These are phyloP conservation scores for Mesaphorura yosii DNA, from an alignment of 1,140 invertebrate species.

Conservation along the genomic window DNA sequence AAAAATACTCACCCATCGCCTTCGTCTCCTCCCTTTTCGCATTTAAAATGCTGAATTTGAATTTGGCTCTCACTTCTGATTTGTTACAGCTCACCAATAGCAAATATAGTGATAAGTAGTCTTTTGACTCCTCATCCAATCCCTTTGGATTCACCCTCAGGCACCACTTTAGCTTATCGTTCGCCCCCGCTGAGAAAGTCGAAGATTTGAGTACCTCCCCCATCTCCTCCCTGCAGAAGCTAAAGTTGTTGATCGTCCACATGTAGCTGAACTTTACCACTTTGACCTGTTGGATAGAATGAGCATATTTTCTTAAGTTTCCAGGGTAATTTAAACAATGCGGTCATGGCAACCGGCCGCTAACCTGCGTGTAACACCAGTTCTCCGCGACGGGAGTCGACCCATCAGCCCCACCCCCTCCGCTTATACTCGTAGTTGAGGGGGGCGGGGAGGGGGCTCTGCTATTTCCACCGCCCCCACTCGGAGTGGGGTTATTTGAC, in stretches of 20 bases:
- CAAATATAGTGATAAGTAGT: constrained; percentile 96
- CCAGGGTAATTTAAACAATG: not conserved
- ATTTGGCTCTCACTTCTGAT: constrained; percentile 98
- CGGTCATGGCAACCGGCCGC: constrained; percentile 24
- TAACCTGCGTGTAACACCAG: constrained; percentile 92
- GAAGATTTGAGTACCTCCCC: constrained; percentile 98
- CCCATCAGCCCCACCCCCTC: constrained; percentile 56
- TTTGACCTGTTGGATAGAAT: constrained; percentile 70
- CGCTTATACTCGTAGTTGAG: constrained; percentile 41
- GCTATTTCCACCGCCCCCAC: too few relatives aligned
- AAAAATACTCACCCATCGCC: constrained; percentile 43
- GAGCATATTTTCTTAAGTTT: constrained; percentile 9
- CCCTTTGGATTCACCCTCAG: constrained; percentile 94
- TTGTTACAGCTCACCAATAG: constrained; percentile 98
- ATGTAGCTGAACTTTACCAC: constrained; percentile 99
- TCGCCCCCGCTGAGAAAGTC: constrained; percentile 95
- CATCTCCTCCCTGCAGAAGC: constrained; percentile 99
- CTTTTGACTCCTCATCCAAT: constrained; percentile 98
- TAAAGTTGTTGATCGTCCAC: constrained; percentile 99
- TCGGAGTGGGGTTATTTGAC: too few relatives aligned
- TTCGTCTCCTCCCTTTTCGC: constrained; percentile 99
- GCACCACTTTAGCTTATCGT: constrained; percentile 98
- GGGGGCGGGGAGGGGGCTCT: too few relatives aligned
- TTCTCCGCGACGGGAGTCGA: constrained; percentile 88
- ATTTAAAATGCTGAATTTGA: constrained; percentile 99